Base-by-base conservation (phyloP, 37 sponge, comb jelly and placozoan species). In the Crambe crambe region DNA sequence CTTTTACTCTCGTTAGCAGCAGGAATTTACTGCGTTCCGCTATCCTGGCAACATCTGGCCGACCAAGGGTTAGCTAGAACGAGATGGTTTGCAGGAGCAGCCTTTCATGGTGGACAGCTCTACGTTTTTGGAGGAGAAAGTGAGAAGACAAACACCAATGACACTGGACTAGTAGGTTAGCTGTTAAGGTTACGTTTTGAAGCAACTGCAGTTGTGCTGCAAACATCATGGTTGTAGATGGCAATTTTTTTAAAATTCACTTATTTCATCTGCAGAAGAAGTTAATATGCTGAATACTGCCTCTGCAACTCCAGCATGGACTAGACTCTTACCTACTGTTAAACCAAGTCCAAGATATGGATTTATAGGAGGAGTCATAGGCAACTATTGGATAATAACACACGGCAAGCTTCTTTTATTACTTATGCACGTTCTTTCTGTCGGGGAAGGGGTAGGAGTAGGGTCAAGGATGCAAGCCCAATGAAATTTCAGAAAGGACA, bases 81-180 rank as follows among this genome's bases (percentile, higher is more conserved):
- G 58, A 35, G 76, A 59, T 76, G 39, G 76, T 37, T 51, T 37
- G 61, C 76, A 2, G 80, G 68, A 17, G 1, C 30, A 25, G 80
- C 22, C 40, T 1, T 56, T 31, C 0, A 1, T 27, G 30, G 32
- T n/a, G 56, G 43, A 34, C 32, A 58, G 2, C 42, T 68, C 8
- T 80, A 23, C 70, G 26, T 68, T 47, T 80, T 69, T 56, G 80
- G 70, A 37, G 80, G 80, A 56, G 69, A 80, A 35, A 70, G 70
- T 40, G 61, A 34, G 2, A 12, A 25, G 30, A 22, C 22, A 17
- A 43, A 26, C 18, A 8, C 39, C 18, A 57, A 72, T 26, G 73
- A 38, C 26, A n/a, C 73, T 20, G 60, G 59, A 32, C 2, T 75
- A 57, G n/a, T 75, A 32, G 59, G 75, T 75, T 34, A 75, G 60